phyloP scores from a whole-genome alignment of 2,797 vertebrate species.

The Mycteria americana region DNA sequence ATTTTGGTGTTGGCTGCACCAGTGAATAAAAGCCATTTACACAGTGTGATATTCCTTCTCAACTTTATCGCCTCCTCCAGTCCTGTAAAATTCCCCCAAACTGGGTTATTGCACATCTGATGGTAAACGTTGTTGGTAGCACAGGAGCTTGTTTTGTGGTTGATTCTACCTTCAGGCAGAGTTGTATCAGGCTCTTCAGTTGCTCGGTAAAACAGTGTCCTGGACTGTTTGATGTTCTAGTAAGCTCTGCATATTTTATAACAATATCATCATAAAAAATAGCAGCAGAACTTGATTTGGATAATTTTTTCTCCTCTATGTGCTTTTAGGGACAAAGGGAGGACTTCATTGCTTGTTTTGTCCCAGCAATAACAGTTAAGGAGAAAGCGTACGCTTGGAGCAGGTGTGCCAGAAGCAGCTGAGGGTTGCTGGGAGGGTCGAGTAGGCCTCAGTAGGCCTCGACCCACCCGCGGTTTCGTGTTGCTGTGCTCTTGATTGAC shows the following conservation, averaged over 20 bases:
- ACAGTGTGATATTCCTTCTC: background rate
- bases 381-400: background rate
- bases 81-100: background rate
- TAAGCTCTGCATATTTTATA: background rate
- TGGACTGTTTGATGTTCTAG: background rate
- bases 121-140: background rate
- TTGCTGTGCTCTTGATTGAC: background rate
- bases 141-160: background rate
- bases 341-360: background rate
- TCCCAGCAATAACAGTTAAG: background rate
- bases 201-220: background rate
- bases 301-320: background rate
- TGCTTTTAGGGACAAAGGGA: background rate
- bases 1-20: background rate
- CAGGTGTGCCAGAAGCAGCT: background rate
- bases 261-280: background rate
- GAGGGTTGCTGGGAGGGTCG: fast-evolving
- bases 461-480: background rate
- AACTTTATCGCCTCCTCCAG: background rate
- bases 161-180: background rate
- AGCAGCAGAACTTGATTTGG: background rate
- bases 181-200: background rate
- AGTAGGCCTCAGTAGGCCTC: too few relatives aligned
- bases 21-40: background rate
- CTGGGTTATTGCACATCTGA: background rate